phyloP scores from a whole-genome alignment of 2,888 invertebrate genomes.

The Eretmocerus hayati region DNA sequence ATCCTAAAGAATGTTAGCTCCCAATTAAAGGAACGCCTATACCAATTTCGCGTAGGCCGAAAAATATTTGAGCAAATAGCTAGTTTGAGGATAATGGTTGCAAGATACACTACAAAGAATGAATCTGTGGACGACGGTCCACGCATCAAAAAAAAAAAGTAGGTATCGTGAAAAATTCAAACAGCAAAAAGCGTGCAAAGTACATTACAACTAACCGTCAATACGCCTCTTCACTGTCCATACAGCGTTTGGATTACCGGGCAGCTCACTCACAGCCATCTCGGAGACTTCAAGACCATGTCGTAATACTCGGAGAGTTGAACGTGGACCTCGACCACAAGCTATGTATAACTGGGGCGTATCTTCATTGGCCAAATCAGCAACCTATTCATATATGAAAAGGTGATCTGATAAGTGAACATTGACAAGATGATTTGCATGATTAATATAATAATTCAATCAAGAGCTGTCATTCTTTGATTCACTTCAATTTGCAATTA shows the following conservation, averaged over 20 bases:
- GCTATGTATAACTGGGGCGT: constrained; percentile 96
- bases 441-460: too few relatives aligned
- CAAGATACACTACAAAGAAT: too few relatives aligned
- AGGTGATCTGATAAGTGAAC: too few relatives aligned
- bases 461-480: constrained; percentile 34
- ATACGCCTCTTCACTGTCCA: constrained; percentile 96
- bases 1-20: too few relatives aligned
- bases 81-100: too few relatives aligned
- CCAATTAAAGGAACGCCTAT: too few relatives aligned
- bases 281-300: constrained; percentile 98
- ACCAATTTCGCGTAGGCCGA: too few relatives aligned
- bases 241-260: constrained; percentile 99
- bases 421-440: too few relatives aligned
- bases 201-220: constrained; percentile 71
- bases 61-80: too few relatives aligned
- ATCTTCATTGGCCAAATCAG: constrained; percentile 95
- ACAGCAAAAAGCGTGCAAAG: neutral
- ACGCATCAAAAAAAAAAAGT: neutral
- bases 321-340: constrained; percentile 93
- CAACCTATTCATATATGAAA: too few relatives aligned
- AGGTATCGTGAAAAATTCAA: neutral
- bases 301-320: constrained; percentile 80
- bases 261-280: constrained; percentile 99
- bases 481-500: constrained; percentile 41
- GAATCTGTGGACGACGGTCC: too few relatives aligned